Percentiles rank a stretch among this genome's conserved stretches.
These are phyloP conservation scores for Tenrec ecaudatus DNA, from an alignment of 2,113 vertebrate species.

Conservation along the genomic window DNA sequence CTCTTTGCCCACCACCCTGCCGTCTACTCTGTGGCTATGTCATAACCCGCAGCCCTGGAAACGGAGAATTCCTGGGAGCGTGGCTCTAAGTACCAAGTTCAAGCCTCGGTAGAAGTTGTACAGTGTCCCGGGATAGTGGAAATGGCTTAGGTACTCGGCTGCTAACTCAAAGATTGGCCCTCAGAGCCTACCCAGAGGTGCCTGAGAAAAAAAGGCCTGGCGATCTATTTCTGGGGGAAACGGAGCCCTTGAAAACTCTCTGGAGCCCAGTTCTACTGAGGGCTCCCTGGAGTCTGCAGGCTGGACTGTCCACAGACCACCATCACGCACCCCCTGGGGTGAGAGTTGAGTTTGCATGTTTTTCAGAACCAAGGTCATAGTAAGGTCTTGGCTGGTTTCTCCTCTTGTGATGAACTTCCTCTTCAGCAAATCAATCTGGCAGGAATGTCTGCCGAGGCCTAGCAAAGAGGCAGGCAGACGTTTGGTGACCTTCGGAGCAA, in stretches of 20 bases:
- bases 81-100: not conserved
- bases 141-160: not conserved
- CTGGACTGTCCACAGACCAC: not conserved
- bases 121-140: not conserved
- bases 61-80: not conserved
- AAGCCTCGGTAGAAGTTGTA: not conserved
- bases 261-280: not conserved
- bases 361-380: not conserved
- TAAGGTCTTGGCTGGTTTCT: not conserved
- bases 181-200: not conserved
- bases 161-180: not conserved
- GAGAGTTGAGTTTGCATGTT: not conserved
- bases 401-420: not conserved
- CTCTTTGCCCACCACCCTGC: not conserved
- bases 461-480: not conserved
- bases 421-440: not conserved
- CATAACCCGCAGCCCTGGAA: not conserved
- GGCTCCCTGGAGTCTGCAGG: not conserved
- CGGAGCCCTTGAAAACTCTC: not conserved
- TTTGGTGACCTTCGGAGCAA: not conserved
- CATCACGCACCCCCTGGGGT: slow-evolving; percentile 46
- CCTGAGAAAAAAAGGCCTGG: not conserved
- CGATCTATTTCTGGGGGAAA: not conserved
- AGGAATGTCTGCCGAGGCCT: not conserved
- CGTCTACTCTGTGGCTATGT: not conserved